Evolutionary conservation across 2,113 vertebrate species (phyloP).

Genomic region (Zootoca vivipara): DNA sequence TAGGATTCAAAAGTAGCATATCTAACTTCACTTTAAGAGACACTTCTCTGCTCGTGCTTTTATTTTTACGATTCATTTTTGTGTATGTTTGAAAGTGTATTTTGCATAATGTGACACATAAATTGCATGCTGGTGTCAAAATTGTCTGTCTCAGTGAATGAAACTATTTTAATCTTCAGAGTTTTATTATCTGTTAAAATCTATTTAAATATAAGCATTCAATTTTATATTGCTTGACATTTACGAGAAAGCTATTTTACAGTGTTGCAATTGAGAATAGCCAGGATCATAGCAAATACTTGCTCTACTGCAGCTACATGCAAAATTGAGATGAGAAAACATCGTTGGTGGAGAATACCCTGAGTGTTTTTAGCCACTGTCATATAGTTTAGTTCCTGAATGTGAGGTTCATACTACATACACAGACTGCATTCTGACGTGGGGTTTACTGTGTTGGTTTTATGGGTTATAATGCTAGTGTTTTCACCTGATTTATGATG

Average conservation of each 20-base stretch:
- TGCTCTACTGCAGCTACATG: conserved; percentile 58
- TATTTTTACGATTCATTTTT: conserved; percentile 59
- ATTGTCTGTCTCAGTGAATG: conserved; percentile 71
- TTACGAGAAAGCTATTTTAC: conserved; percentile 69
- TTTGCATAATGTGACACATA: conserved; percentile 75
- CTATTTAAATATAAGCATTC: conserved; percentile 76
- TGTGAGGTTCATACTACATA: neutral
- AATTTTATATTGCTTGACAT: conserved; percentile 74
- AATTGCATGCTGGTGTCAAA: conserved; percentile 72
- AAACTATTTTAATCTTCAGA: conserved; percentile 76
- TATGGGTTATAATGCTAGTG: no score
- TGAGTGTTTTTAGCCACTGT: conserved; percentile 53
- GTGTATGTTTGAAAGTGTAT: conserved; percentile 51
- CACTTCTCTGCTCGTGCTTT: conserved; percentile 67
- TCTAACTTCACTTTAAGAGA: conserved; percentile 56
- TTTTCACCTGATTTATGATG: no score
- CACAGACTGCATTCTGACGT: no score
- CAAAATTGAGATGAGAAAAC: conserved; percentile 54
- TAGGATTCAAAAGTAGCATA: conserved; percentile 46
- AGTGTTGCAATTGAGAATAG: conserved; percentile 64
- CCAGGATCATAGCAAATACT: conserved; percentile 73
- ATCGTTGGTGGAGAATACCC: conserved; percentile 46
- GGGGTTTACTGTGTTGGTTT: no score
- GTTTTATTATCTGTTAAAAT: conserved; percentile 78
- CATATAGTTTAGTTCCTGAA: conserved; percentile 13